These are phyloP conservation scores for Oryctes rhinoceros DNA, from an alignment of 1,140 invertebrate species.

Conservation along the genomic window DNA sequence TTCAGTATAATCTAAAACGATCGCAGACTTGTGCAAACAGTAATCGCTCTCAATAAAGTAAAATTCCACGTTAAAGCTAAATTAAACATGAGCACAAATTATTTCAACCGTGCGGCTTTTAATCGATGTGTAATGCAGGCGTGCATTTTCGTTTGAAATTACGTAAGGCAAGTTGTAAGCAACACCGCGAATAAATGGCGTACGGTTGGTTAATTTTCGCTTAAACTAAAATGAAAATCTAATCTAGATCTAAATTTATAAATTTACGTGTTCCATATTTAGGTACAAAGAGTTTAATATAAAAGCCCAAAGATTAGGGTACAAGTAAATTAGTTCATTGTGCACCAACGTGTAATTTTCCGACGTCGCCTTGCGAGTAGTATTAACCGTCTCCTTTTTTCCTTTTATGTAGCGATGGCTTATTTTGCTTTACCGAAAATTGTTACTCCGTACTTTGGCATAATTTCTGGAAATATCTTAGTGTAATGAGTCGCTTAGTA, in stretches of 20 bases:
- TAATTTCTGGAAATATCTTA: not conserved
- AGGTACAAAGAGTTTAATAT: not conserved
- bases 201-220: not conserved
- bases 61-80: not conserved
- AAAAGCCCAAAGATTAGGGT: not conserved
- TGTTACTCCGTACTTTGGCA: not conserved
- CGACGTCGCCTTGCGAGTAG: not conserved
- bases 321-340: slow-evolving; percentile 14
- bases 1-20: not conserved
- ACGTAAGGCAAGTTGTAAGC: not conserved
- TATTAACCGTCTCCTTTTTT: no score
- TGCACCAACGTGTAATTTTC: not conserved
- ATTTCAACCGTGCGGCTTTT: not conserved
- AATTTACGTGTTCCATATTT: not conserved
- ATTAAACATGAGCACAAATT: not conserved
- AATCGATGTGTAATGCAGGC: not conserved
- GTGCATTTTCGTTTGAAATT: not conserved
- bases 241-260: slow-evolving; percentile 23
- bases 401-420: not conserved
- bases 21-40: not conserved
- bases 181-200: not conserved
- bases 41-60: not conserved
- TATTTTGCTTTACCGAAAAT: not conserved
- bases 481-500: not conserved
- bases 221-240: slow-evolving; percentile 23